phyloP scores from a whole-genome alignment of 2,797 vertebrate species.

The Eospalax fontanierii region DNA sequence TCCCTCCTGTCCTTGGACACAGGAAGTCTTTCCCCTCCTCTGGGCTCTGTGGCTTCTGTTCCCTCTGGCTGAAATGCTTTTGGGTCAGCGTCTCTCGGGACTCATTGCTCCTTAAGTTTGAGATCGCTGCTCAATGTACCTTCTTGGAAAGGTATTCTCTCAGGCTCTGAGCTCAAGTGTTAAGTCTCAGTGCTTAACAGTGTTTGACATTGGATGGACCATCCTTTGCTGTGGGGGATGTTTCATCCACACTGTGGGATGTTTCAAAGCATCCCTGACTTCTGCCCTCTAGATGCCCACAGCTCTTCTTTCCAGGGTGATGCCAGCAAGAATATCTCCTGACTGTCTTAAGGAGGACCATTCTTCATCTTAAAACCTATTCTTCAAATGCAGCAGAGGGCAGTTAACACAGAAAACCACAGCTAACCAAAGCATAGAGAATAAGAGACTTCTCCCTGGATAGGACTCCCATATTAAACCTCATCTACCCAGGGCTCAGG shows the following conservation, averaged over 20 bases:
- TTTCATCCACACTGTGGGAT: fast-evolving
- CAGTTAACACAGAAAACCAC: too few species aligned
- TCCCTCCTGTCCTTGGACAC: background rate
- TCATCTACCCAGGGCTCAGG: too few species aligned
- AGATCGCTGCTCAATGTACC: background rate
- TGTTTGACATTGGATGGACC: background rate
- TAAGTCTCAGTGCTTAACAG: background rate
- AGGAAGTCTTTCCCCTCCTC: background rate
- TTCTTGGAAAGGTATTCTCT: background rate
- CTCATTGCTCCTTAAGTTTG: background rate
- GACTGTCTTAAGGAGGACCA: background rate
- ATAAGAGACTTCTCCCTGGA: too few species aligned
- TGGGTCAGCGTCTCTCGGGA: background rate
- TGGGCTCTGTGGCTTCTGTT: background rate
- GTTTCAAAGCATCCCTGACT: too few species aligned
- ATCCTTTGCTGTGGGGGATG: fast-evolving
- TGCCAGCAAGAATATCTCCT: background rate
- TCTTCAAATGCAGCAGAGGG: too few species aligned
- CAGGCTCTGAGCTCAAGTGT: fast-evolving
- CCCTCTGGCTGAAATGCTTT: background rate
- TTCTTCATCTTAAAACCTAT: background rate
- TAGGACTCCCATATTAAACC: too few species aligned
- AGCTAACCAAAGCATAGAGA: too few species aligned
- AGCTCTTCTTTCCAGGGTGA: background rate
- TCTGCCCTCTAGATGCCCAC: background rate